Conservation (phyloP, 1,140 invertebrate genomes). For the Ips nitidus region DNA sequence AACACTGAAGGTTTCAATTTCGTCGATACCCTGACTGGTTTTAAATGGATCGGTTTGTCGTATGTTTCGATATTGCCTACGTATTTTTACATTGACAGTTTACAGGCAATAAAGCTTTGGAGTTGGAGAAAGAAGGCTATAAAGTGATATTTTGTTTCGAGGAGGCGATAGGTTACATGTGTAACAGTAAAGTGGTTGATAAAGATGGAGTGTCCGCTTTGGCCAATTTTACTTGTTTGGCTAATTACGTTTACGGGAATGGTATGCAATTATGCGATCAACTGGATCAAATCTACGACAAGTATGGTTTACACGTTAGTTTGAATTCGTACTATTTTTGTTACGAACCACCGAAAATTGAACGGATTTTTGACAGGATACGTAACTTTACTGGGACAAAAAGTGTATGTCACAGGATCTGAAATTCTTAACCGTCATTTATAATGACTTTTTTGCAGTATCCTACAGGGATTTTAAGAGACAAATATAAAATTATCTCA, state of each 20-base stretch:
- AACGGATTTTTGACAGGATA: slow-evolving; percentile 79
- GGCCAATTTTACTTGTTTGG: slow-evolving; percentile 66
- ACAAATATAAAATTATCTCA: slow-evolving; percentile 70
- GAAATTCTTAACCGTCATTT: background rate
- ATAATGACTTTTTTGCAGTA: slow-evolving; percentile 61
- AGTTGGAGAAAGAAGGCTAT: slow-evolving; percentile 71
- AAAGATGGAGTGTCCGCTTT: slow-evolving; percentile 95
- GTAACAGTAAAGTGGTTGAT: slow-evolving; percentile 80
- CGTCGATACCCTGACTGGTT: slow-evolving; percentile 96
- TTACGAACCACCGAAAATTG: slow-evolving; percentile 70
- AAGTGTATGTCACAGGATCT: slow-evolving; percentile 57
- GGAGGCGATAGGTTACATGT: slow-evolving; percentile 95
- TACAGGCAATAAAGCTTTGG: slow-evolving; percentile 72
- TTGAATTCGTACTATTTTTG: slow-evolving; percentile 90
- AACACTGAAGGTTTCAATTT: slow-evolving; percentile 81
- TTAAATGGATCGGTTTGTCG: slow-evolving; percentile 94
- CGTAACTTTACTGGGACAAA: slow-evolving; percentile 71
- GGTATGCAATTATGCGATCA: slow-evolving; percentile 71
- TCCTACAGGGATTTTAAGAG: slow-evolving; percentile 68
- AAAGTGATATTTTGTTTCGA: slow-evolving; percentile 91
- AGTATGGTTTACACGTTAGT: slow-evolving; percentile 85
- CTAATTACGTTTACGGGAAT: slow-evolving; percentile 69
- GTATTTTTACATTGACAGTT: slow-evolving; percentile 62
- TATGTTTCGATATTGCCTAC: slow-evolving; percentile 7
- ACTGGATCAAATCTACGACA: slow-evolving; percentile 77